Base-by-base conservation (phyloP, 1,140 invertebrate genomes). In the Vanessa tameamea region DNA sequence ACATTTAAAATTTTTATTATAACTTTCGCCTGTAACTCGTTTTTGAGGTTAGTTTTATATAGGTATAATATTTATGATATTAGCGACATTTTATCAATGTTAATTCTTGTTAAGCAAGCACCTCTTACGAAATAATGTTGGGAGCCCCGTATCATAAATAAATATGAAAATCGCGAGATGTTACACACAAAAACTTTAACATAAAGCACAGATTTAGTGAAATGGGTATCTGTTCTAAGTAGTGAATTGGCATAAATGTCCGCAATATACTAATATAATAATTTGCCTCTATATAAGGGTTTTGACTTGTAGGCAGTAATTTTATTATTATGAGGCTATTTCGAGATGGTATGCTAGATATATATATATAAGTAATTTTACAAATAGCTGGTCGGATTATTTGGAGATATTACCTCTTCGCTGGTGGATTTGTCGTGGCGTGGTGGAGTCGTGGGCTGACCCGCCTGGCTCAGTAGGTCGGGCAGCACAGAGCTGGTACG, bases 391-490 rank as follows among this genome's bases (percentile, higher is more conserved):
- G 37, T 43, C 37, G 37, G 16, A 15, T 48, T 11, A 13, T 14
- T 5, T 23, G 1, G 23, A 15, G 16, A 51, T 47, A 95, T 94
- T 93, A 98, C 98, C 97, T 99, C 98, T 91, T 99, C 98, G 86
- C 97, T 98, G 77, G 96, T 97, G 65, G 97, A 96, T 88, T 98
- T 98, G 93, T 99, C 98, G 86, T 98, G 96, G 61, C 97, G 94
- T 83, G 97, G 97, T 55, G 96, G 96, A 47, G 95, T 96, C 81
- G 96, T 96, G 69, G 97, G 97, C 79, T 96, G 96, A 77, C 96
- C 95, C 74, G 96, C 95, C 94, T 96, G 94, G 84, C 98, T 98
- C 61, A 99, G 94, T 73, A 99, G 94, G 94, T 99, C 98, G 48
- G 98, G 98, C 70, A 99, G 94, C 47, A 99, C 98, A 57, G 96